Base-by-base conservation (phyloP, 2,113 vertebrate species). In the Leptobrachium ailaonicum region DNA sequence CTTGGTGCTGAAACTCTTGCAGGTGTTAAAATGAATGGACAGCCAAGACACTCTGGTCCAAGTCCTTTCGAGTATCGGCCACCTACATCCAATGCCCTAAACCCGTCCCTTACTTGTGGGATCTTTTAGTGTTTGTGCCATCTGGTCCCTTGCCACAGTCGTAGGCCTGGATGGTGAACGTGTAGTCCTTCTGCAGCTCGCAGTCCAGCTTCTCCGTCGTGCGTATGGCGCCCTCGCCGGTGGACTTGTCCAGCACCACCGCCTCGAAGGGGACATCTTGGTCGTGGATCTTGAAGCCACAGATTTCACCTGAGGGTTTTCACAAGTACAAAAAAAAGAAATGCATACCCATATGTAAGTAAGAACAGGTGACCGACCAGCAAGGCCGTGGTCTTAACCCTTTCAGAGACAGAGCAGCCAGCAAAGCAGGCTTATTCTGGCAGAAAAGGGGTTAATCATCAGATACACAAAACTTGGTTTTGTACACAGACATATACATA, bases 201-300 rank as follows among this genome's bases (percentile, higher is more conserved):
- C 98, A 99, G 91, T 99, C 97, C 68, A 98, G 92, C 62, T 96
- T 96, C 4, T 98, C 95, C 66, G 94, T 98, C 0, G 98, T 95
- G 77, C 95, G 94, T 11, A 99, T 96, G 2, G 96, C 86, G 1
- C 96, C 98, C 87, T 99, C 97, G 0, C 98, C 98, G 14, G 96
- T 98, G 91, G 96, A 95, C 82, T 97, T 97, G 88, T 99, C 96
- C 91, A 99, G 94, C 66, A 99, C 95, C 90, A 99, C 94, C 6
- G 96, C 96, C 76, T 99, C 97, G 70, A 99, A 99, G 71, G 98
- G 97, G 71, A 98, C 96, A 79, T 96, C 95, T 66, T 98, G 97
- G 73, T 97, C 97, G 0, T 98, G 96, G 84, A 99, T 97, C 87
- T 96, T 95, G 95, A 99, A 99, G 83, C 96, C 96, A 82, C 98